Evolutionary conservation across 2,888 invertebrate genomes (phyloP).

Genomic region (Tenthredo livida): DNA sequence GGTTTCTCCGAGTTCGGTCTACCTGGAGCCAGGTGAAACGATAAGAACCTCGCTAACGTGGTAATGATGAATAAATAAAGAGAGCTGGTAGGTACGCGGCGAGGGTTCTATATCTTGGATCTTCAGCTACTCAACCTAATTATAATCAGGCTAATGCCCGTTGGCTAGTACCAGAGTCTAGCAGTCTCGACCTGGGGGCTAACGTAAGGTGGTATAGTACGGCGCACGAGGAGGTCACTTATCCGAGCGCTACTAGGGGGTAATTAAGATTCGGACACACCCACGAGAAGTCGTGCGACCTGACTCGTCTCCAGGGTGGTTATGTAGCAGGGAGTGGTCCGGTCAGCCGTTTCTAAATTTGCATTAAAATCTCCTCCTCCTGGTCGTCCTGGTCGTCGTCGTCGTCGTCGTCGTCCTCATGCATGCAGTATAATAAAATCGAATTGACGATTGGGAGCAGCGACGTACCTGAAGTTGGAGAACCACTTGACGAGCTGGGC

Average conservation of each 20-base stretch:
- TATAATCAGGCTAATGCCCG: constrained; percentile 78
- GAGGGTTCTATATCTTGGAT: constrained; percentile 71
- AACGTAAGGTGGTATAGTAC: constrained; percentile 12
- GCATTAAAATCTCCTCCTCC: constrained; percentile 49
- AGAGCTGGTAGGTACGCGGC: constrained; percentile 36
- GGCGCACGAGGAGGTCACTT: constrained; percentile 67
- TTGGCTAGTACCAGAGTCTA: constrained; percentile 60
- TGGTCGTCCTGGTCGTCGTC: background rate
- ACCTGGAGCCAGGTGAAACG: background rate
- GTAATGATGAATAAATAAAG: constrained; percentile 54
- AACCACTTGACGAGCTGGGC: constrained; percentile 99
- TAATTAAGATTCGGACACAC: constrained; percentile 79
- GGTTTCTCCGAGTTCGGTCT: background rate
- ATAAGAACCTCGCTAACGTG: constrained; percentile 45
- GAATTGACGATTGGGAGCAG: background rate
- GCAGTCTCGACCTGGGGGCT: constrained; percentile 53
- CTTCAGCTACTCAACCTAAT: constrained; percentile 77
- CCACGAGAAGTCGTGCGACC: constrained; percentile 67
- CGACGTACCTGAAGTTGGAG: constrained; percentile 98
- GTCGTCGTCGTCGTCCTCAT: constrained; percentile 61
- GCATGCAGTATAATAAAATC: constrained; percentile 41
- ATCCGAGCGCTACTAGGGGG: constrained; percentile 69
- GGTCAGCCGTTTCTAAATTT: constrained; percentile 59
- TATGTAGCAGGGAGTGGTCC: constrained; percentile 72
- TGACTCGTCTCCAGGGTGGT: constrained; percentile 73